Conservation (phyloP, 2,888 invertebrate genomes). For the Galerucella pusilla region DNA sequence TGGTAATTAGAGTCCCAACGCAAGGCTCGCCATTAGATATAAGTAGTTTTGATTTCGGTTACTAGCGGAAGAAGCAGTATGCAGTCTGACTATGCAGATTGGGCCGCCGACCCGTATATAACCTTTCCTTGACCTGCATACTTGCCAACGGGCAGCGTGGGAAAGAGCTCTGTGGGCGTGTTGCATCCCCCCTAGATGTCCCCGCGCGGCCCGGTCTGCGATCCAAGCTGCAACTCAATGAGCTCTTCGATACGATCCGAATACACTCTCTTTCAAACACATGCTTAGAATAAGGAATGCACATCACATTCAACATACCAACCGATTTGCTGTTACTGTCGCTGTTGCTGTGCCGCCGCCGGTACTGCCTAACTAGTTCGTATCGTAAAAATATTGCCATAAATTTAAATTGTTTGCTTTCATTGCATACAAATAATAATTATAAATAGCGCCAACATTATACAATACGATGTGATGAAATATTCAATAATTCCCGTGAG, state of each 20-base stretch:
- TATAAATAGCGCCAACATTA: slow-evolving; percentile 26
- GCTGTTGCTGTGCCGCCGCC: slow-evolving; percentile 33
- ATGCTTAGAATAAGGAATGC: slow-evolving; percentile 64
- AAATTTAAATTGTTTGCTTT: slow-evolving; percentile 6
- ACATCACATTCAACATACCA: slow-evolving; percentile 46
- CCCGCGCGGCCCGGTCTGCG: slow-evolving; percentile 63
- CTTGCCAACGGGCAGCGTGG: slow-evolving; percentile 72
- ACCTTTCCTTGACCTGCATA: slow-evolving; percentile 75
- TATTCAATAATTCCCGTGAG: slow-evolving; percentile 36
- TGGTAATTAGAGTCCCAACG: slow-evolving; percentile 51
- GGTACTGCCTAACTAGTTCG: slow-evolving; percentile 29
- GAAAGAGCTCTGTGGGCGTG: slow-evolving; percentile 66
- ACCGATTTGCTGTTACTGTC: slow-evolving; percentile 36
- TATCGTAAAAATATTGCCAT: slow-evolving; percentile 19
- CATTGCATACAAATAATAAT: slow-evolving; percentile 30
- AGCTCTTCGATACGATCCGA: slow-evolving; percentile 63
- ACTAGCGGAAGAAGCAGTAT: slow-evolving; percentile 55
- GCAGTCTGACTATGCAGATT: slow-evolving; percentile 59
- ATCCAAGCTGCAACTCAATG: slow-evolving; percentile 65
- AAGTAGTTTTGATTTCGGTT: slow-evolving; percentile 47
- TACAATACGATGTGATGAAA: slow-evolving; percentile 31
- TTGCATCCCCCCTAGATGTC: slow-evolving; percentile 68
- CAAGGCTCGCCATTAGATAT: slow-evolving; percentile 39
- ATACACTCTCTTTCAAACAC: slow-evolving; percentile 63
- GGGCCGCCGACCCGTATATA: slow-evolving; percentile 66